A percentile compares a stretch with the other conserved stretches of the same genome.
phyloP scores from a whole-genome alignment of 92 coral and sea anemone genomes.

The Porites evermanni region DNA sequence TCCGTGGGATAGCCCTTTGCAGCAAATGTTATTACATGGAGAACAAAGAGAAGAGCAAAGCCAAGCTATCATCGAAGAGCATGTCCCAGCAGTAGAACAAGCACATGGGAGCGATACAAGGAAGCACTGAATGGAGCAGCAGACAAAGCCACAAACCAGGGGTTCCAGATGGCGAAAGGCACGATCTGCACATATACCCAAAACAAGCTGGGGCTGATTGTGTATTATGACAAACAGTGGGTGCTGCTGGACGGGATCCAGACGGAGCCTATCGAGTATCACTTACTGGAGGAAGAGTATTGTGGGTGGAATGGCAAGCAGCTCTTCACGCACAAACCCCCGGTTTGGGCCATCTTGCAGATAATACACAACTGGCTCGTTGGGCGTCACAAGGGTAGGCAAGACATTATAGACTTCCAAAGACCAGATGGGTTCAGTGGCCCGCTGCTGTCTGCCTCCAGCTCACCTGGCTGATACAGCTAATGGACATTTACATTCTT shows the following conservation, averaged over 20 bases:
- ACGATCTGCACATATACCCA: constrained; percentile 1
- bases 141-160: constrained; percentile 9
- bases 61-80: background rate
- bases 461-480: constrained; percentile 26
- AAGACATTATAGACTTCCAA: background rate
- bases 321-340: too few relatives aligned
- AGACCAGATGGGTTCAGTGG: constrained; percentile 32
- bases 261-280: constrained; percentile 7
- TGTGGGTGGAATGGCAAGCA: too few relatives aligned
- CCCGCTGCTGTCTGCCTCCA: constrained; percentile 24
- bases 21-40: background rate
- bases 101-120: constrained; percentile 8
- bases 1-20: background rate
- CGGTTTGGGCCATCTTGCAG: too few relatives aligned
- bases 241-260: constrained; percentile 42
- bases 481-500: background rate
- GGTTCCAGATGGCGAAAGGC: constrained; percentile 12
- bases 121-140: background rate
- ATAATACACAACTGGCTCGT: too few relatives aligned
- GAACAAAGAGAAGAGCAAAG: background rate
- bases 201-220: constrained; percentile 7
- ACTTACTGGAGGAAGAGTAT: background rate
- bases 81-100: background rate
- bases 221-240: constrained; percentile 19
- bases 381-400: too few relatives aligned